Conservation (phyloP, 2,888 invertebrate genomes). For the Drosophila monieri region DNA sequence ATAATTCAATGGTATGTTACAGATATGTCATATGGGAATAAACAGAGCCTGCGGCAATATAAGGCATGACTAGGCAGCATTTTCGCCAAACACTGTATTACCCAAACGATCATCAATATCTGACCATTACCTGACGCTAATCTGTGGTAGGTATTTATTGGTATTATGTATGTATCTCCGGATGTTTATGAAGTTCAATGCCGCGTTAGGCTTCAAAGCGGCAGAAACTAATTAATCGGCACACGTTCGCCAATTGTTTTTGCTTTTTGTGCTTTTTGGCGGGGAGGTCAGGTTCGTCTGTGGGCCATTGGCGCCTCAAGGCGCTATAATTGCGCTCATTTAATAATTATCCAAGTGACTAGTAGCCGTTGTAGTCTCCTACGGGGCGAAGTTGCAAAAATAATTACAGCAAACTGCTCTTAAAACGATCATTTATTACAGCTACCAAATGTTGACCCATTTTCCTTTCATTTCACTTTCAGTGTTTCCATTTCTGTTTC, state of each 20-base stretch:
- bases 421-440: conserved; percentile 37
- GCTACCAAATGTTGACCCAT: conserved; percentile 24
- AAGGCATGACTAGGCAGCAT: conserved; percentile 1
- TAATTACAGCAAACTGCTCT: neutral
- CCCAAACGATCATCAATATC: conserved; percentile 33
- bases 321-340: conserved; percentile 41
- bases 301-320: conserved; percentile 35
- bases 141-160: conserved; percentile 6
- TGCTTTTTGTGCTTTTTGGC: conserved; percentile 8
- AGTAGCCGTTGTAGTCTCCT: conserved; percentile 27
- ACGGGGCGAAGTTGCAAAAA: conserved; percentile 16
- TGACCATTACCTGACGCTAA: conserved; percentile 41
- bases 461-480: conserved; percentile 24
- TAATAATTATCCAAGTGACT: conserved; percentile 44
- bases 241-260: conserved; percentile 24
- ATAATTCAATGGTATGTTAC: neutral
- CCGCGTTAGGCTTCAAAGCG: conserved; percentile 39
- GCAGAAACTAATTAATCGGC: conserved; percentile 41
- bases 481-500: conserved; percentile 4
- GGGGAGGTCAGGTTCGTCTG: conserved; percentile 31
- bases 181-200: conserved; percentile 65
- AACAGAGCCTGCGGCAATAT: neutral
- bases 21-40: neutral
- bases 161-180: conserved; percentile 3
- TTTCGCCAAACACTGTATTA: conserved; percentile 5